phyloP scores from a whole-genome alignment of 1,140 invertebrate genomes.

The Eriocheir sinensis region DNA sequence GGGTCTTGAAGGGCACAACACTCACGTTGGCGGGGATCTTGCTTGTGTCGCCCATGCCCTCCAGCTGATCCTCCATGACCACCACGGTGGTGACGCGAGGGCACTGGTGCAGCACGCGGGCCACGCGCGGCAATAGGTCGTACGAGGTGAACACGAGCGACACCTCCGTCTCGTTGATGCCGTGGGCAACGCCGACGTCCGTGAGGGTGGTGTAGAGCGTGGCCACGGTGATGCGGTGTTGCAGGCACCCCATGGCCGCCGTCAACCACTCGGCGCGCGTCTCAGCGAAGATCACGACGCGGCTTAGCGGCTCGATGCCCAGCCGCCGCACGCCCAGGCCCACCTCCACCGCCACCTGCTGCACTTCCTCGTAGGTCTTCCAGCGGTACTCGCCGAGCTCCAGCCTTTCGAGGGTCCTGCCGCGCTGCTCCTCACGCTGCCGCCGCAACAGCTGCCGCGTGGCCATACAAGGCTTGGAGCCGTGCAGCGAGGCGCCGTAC shows the following conservation, averaged over 20 bases:
- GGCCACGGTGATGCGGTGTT: conserved; percentile 82
- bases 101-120: conserved; percentile 67
- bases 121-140: conserved; percentile 73
- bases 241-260: conserved; percentile 83
- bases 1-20: conserved; percentile 86
- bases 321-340: conserved; percentile 81
- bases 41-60: conserved; percentile 65
- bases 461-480: conserved; percentile 83
- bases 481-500: conserved; percentile 80
- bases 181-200: conserved; percentile 85
- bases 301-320: conserved; percentile 82
- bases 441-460: conserved; percentile 83
- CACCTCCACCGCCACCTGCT: conserved; percentile 82
- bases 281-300: conserved; percentile 85
- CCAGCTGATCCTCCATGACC: conserved; percentile 78
- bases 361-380: conserved; percentile 83
- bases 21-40: conserved; percentile 85
- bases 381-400: conserved; percentile 84
- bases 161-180: conserved; percentile 85
- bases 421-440: conserved; percentile 84
- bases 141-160: conserved; percentile 80
- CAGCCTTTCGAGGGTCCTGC: conserved; percentile 85
- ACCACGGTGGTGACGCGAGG: conserved; percentile 71
- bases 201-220: conserved; percentile 86
- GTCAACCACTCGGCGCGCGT: conserved; percentile 86